Conservation (phyloP, 2,888 invertebrate genomes). For the Malacosoma neustria region DNA sequence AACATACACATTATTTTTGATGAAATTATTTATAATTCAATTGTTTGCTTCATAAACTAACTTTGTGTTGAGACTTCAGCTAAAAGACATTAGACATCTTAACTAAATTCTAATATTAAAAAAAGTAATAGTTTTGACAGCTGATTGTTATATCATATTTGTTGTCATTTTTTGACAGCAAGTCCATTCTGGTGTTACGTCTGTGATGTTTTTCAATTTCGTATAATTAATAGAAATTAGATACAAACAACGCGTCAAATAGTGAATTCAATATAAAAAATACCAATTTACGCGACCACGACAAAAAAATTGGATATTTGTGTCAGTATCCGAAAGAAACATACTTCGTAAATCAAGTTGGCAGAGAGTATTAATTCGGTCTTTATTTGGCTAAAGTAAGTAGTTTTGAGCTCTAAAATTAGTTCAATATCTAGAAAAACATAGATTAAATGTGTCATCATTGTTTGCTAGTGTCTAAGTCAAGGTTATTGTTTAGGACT, state of each 20-base stretch:
- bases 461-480: background rate
- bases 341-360: background rate
- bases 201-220: background rate
- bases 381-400: background rate
- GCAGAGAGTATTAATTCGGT: background rate
- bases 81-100: no score
- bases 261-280: background rate
- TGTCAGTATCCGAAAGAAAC: background rate
- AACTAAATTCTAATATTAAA: no score
- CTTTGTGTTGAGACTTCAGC: no score
- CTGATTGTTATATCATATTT: background rate
- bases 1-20: no score
- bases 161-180: background rate
- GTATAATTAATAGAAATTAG: background rate
- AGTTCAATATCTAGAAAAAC: background rate
- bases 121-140: no score
- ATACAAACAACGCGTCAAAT: background rate
- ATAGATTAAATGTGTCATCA: background rate
- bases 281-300: background rate
- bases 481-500: slow-evolving; percentile 3
- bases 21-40: no score
- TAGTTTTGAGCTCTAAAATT: background rate
- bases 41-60: no score
- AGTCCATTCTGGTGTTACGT: background rate
- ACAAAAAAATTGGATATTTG: background rate